A percentile compares a stretch with the other conserved stretches of the same genome.
phyloP scores from a whole-genome alignment of 2,797 vertebrate genomes.

The Coendou prehensilis region DNA sequence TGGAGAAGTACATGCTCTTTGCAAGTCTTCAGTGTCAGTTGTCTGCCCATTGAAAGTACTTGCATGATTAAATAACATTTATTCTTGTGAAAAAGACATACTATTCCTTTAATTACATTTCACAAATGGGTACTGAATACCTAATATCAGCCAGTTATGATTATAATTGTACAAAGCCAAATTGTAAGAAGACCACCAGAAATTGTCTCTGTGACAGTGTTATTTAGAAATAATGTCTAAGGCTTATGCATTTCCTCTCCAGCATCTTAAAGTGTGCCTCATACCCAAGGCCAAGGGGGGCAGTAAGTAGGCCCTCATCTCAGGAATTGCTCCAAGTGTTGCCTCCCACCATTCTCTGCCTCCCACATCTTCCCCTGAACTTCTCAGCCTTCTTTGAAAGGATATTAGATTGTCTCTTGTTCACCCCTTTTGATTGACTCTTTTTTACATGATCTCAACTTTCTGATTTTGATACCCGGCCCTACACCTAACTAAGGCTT shows the following conservation, averaged over 20 bases:
- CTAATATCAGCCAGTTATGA: not conserved
- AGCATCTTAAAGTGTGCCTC: not conserved
- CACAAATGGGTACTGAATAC: not conserved
- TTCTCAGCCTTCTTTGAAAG: conserved; percentile 2
- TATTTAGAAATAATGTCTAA: conserved; percentile 29
- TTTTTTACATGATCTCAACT: not conserved
- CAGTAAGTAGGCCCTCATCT: not conserved
- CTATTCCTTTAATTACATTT: conserved; percentile 41
- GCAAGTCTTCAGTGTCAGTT: not conserved
- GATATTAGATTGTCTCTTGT: not conserved
- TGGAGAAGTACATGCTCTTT: conserved; percentile 26
- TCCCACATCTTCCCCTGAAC: not conserved
- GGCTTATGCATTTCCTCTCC: not conserved
- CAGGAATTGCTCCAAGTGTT: not conserved
- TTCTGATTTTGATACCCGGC: not conserved
- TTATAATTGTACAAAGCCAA: not conserved
- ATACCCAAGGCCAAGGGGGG: not conserved
- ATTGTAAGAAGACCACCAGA: not conserved
- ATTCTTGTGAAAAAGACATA: conserved; percentile 30
- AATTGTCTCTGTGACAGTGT: conserved; percentile 37
- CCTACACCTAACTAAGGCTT: not conserved
- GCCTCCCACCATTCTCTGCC: not conserved
- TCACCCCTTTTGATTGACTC: not conserved
- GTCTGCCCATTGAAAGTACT: not conserved
- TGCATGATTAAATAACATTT: conserved; percentile 3